Conservation (phyloP, 2,797 vertebrate genomes). For the Gobio occitaniae region DNA sequence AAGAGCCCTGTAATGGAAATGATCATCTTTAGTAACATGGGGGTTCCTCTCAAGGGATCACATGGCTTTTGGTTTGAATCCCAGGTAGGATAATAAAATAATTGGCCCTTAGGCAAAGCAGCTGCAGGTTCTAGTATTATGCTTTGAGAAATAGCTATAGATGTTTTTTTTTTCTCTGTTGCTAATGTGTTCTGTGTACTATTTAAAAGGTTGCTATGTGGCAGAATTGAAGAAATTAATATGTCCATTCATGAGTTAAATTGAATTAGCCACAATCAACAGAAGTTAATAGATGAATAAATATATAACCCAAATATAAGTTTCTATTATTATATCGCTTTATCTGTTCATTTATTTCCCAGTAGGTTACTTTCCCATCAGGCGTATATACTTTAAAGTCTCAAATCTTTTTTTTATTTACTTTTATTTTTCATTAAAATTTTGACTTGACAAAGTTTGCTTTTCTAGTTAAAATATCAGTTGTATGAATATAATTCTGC, state of each 20-base stretch:
- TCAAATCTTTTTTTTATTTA: not conserved
- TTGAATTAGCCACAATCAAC: not conserved
- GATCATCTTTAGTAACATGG: constrained; percentile 34
- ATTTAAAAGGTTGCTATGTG: no score
- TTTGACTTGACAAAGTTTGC: not conserved
- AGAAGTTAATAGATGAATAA: not conserved
- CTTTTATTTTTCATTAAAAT: not conserved
- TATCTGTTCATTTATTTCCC: not conserved
- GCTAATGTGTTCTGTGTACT: no score
- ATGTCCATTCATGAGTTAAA: no score
- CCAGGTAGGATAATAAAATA: constrained; percentile 7
- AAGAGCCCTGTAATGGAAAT: constrained; percentile 39
- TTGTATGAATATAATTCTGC: not conserved
- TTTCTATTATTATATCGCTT: not conserved
- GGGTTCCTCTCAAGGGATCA: constrained; percentile 24
- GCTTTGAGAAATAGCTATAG: not conserved
- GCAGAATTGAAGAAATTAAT: no score
- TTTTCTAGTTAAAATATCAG: not conserved
- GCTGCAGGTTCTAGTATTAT: constrained; percentile 1
- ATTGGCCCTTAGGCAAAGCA: not conserved
- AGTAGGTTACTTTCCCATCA: not conserved
- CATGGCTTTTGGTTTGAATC: constrained; percentile 28
- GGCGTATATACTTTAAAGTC: not conserved
- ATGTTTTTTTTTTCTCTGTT: not conserved
- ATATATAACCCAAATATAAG: not conserved